Evolutionary conservation across 2,888 invertebrate genomes (phyloP).

Genomic region (Hymenopus coronatus): DNA sequence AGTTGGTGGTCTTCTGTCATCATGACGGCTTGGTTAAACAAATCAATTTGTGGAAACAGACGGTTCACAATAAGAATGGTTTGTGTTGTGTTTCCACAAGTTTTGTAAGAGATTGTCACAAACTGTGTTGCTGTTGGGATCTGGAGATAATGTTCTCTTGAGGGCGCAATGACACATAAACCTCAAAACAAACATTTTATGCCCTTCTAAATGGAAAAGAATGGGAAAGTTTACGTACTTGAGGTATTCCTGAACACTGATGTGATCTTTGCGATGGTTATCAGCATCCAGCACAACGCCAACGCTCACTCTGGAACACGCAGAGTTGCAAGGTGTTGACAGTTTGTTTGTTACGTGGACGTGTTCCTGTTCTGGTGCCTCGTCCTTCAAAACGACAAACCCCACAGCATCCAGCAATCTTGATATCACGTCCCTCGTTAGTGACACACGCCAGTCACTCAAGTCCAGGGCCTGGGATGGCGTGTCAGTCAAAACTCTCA

Average conservation of each 20-base stretch:
- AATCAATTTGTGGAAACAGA: too few species aligned
- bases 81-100: too few species aligned
- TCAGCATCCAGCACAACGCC: background rate
- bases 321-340: background rate
- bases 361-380: background rate
- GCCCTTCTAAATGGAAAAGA: too few species aligned
- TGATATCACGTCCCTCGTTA: background rate
- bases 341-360: background rate
- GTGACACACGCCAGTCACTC: background rate
- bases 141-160: too few species aligned
- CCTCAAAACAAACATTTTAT: too few species aligned
- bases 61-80: too few species aligned
- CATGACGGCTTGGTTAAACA: too few species aligned
- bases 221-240: background rate
- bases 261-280: background rate
- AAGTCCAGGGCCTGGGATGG: background rate
- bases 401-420: background rate
- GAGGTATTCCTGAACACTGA: background rate
- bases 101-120: too few species aligned
- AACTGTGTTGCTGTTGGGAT: too few species aligned
- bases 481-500: background rate
- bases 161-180: too few species aligned
- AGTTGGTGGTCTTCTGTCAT: too few species aligned
- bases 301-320: background rate
- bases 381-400: background rate